Base-by-base conservation (phyloP, 2,888 invertebrate species). In the Epinotia ramella region DNA sequence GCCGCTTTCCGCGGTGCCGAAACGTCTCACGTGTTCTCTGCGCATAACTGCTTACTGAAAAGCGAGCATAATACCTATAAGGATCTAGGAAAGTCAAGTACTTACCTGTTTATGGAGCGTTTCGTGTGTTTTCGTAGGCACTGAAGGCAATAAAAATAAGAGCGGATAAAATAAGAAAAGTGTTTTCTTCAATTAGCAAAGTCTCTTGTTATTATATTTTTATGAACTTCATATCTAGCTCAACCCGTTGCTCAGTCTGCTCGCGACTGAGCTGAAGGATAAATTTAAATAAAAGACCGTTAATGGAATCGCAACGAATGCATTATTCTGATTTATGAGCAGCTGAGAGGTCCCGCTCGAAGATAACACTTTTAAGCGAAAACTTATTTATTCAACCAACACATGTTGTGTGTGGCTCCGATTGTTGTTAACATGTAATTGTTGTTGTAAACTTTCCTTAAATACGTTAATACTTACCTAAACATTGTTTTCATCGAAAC, bases 271-370 rank as follows among this genome's bases (percentile, higher is more conserved):
- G 49, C 57, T 16, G 40, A 56, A 18, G 53, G 49, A 9, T 65
- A 65, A 20, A 73, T 73, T 73, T 73, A 73, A 73, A 73, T 67
- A 67, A 67, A 24, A 66, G 12, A 67, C 73, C 73, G 73, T 67
- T 73, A 73, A 60, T 40, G 67, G 60, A 73, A 67, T 73, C 73
- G 73, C 66, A 59, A 40, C 73, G 73, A 67, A 73, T 73, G 67
- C 73, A 73, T 73, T 73, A 73, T 73, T 73, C 66, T 53, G 66
- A 73, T 67, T 66, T 73, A 73, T 73, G 73, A 73, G 67, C 60
- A 73, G 66, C 66, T 62, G 73, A 59, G 46, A 67, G 18, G 56
- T 72, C 66, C 66, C 44, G 67, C n/a, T 67, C 20, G 67, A 60
- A 67, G 16, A 73, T 20, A 28, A 20, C 44, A 65, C 44, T 46